A percentile compares a stretch with the other conserved stretches of the same genome.
These are phyloP conservation scores for Cosmorhoe ocellata DNA, from an alignment of 2,888 invertebrate species.

Conservation along the genomic window DNA sequence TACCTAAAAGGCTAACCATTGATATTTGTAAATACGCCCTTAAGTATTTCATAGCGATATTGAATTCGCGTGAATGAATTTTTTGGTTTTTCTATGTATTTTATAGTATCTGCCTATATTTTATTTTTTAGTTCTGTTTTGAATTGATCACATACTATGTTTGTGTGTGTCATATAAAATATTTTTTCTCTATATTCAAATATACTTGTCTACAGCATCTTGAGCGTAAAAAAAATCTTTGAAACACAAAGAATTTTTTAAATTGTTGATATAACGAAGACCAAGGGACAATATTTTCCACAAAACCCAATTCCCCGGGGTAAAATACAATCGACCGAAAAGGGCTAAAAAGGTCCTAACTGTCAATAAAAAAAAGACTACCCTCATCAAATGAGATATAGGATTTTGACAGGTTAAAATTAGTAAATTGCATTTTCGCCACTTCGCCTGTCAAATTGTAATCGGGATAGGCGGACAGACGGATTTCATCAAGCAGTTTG, in stretches of 20 bases:
- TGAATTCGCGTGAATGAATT: no score
- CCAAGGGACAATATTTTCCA: background rate
- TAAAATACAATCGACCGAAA: constrained; percentile 17
- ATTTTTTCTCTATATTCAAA: no score
- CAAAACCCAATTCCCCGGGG: constrained; percentile 1
- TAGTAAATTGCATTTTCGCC: constrained; percentile 39
- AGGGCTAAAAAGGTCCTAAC: constrained; percentile 30
- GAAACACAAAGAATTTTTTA: background rate
- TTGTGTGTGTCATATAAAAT: no score
- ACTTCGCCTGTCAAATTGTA: constrained; percentile 30
- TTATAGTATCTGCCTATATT: no score
- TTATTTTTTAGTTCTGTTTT: no score
- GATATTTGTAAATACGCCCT: no score
- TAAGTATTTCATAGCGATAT: no score
- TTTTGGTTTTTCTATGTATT: no score
- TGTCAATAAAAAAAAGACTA: constrained; percentile 43
- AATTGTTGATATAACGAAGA: background rate
- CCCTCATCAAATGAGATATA: constrained; percentile 39
- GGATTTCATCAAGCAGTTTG: constrained; percentile 18
- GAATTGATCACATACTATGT: no score
- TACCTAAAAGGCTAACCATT: no score
- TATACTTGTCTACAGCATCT: no score
- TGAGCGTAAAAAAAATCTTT: no score
- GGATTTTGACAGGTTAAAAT: constrained; percentile 43
- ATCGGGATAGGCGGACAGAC: constrained; percentile 17